phyloP scores from a whole-genome alignment of 2,888 invertebrate species.

The Hirtodrosophila duncani region DNA sequence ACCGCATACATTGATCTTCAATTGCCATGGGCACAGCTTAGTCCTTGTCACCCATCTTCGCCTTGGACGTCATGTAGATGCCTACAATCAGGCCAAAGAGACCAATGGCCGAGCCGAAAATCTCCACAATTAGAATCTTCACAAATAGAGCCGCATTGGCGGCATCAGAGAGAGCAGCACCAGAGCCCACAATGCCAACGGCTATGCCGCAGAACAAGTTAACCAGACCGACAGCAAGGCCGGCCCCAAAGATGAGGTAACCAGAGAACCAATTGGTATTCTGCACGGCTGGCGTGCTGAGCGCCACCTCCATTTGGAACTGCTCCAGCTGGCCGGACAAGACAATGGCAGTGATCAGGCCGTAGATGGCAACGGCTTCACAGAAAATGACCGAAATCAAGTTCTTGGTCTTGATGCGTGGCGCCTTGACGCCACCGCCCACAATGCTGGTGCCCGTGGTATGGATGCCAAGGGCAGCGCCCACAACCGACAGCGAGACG shows the following conservation, averaged over 20 bases:
- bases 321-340: slow-evolving; percentile 89
- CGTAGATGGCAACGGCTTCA: slow-evolving; percentile 99
- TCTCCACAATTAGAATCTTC: slow-evolving; percentile 98
- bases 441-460: slow-evolving; percentile 97
- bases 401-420: slow-evolving; percentile 99
- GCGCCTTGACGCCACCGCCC: slow-evolving; percentile 98
- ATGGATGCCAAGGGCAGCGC: slow-evolving; percentile 98
- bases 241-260: slow-evolving; percentile 97
- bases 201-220: slow-evolving; percentile 95
- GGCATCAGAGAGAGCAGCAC: slow-evolving; percentile 98
- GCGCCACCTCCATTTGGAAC: slow-evolving; percentile 70
- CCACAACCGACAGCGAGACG: slow-evolving; percentile 96
- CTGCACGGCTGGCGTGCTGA: slow-evolving; percentile 75
- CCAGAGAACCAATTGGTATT: slow-evolving; percentile 89
- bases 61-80: slow-evolving; percentile 93
- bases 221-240: slow-evolving; percentile 95
- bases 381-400: slow-evolving; percentile 99
- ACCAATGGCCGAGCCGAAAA: slow-evolving; percentile 99
- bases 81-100: slow-evolving; percentile 99
- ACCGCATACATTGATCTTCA: slow-evolving; percentile 29
- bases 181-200: slow-evolving; percentile 99
- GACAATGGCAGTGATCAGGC: slow-evolving; percentile 98
- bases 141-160: slow-evolving; percentile 97
- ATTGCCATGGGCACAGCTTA: slow-evolving; percentile 42
- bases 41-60: slow-evolving; percentile 86